phyloP scores from a whole-genome alignment of 2,888 invertebrate species.

The Diogma glabrata region DNA sequence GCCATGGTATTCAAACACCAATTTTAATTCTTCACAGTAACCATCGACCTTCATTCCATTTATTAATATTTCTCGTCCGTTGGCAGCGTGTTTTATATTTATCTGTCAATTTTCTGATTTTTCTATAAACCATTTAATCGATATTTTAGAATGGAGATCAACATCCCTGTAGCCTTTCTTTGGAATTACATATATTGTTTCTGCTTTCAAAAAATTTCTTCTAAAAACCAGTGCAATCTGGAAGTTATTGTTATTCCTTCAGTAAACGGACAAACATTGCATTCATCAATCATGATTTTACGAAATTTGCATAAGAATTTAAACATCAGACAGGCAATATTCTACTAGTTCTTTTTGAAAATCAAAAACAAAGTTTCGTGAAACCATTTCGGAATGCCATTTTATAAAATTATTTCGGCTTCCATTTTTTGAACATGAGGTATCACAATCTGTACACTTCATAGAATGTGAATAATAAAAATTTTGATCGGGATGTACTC shows the following conservation, averaged over 20 bases:
- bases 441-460: not conserved
- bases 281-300: not conserved
- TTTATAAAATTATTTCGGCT: not conserved
- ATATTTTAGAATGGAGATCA: not conserved
- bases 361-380: not conserved
- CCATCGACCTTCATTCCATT: not conserved
- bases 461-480: constrained; percentile 1
- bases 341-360: not conserved
- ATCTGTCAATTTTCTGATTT: not conserved
- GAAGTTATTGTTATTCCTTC: not conserved
- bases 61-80: not conserved
- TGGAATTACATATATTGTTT: not conserved
- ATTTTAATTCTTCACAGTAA: not conserved
- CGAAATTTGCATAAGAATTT: too few relatives aligned
- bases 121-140: not conserved
- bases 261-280: not conserved
- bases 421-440: not conserved
- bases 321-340: not conserved
- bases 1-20: not conserved
- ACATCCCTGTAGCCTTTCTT: not conserved
- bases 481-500: not conserved
- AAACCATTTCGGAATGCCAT: not conserved
- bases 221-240: not conserved
- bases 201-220: not conserved
- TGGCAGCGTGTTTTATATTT: not conserved